Evolutionary conservation across 2,797 vertebrate species (phyloP).

Genomic region (Botia almorhae): DNA sequence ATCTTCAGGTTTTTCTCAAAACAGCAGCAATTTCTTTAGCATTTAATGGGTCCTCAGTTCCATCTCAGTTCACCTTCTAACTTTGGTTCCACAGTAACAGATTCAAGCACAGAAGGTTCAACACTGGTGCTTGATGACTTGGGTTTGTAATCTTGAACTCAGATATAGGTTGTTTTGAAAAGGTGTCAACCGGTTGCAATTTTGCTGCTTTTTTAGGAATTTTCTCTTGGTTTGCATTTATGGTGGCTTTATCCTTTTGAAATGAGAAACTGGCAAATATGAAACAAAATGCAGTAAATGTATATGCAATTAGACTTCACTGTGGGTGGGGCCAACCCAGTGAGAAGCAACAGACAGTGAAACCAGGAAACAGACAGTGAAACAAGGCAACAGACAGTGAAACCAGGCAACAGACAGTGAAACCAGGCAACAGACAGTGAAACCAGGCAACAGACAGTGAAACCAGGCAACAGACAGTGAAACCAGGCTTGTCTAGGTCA

Average conservation of each 20-base stretch:
- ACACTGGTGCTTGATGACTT: not conserved
- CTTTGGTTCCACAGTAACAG: not conserved
- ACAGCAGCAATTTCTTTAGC: not conserved
- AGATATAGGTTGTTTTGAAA: not conserved
- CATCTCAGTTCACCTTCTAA: not conserved
- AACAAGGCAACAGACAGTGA: too few relatives aligned
- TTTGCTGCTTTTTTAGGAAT: conserved; percentile 31
- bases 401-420: too few relatives aligned
- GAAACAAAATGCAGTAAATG: conserved; percentile 2
- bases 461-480: too few relatives aligned
- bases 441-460: too few relatives aligned
- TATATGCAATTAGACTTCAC: not conserved
- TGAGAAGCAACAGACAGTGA: too few relatives aligned
- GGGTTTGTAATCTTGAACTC: not conserved
- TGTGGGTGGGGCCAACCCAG: too few relatives aligned
- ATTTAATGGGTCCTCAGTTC: not conserved
- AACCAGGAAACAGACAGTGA: too few relatives aligned
- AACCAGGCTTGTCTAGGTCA: too few relatives aligned
- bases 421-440: too few relatives aligned
- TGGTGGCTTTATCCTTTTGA: conserved; percentile 61
- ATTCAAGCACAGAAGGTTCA: not conserved
- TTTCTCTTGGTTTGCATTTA: too few relatives aligned
- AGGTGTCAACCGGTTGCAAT: not conserved
- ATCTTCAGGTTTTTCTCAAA: conserved; percentile 11
- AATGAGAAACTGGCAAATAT: conserved; percentile 62